Evolutionary conservation across 35 echinoderm and acorn worm genomes (phyloP), one percentile per base, ranked within the genome.

Genomic region (Heliocidaris tuberculata): DNA sequence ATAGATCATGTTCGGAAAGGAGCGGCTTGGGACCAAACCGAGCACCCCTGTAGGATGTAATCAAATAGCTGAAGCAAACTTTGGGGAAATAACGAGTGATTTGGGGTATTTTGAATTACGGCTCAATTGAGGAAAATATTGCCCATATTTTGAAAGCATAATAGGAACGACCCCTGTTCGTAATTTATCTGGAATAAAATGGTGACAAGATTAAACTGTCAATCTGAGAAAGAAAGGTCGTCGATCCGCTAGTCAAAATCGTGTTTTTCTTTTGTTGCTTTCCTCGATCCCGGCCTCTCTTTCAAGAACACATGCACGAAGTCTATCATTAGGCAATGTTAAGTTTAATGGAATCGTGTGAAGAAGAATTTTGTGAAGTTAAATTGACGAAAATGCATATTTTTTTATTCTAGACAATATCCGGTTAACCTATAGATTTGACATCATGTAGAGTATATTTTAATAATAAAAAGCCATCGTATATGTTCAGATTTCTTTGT

Each of bases 61-160:
- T 78, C 7, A 78, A 78, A 78, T 78, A 78, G 17, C 65, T 21
- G 65, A 7, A 24, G 65, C 27, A 24, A 78, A 78, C 65, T 78
- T 78, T 78, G 65, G 65, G 65, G 65, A 78, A 78, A 78, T 78
- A 78, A 78, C 65, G 17, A 78, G 65, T 78, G 65, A 78, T 78
- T 78, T 78, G 21, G 65, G 65, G 65, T 78, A 78, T 78, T 78
- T 78, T 78, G 65, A 78, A 78, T n/a, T 78, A 78, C 27, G 65
- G 27, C 65, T 78, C 65, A 78, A 78, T 78, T 78, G 65, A 78
- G 65, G 65, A 8, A 78, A 78, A 78, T 78, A 78, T 78, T 78
- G 65, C 27, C 65, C 65, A n/a, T 78, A 78, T 78, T 3, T 78
- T 70, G 60, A n/a, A 78, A 78, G 19, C 65, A n/a, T 78, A 7